These are phyloP conservation scores for Rhorus exstirpatorius DNA, from an alignment of 2,888 invertebrate species.

Conservation along the genomic window DNA sequence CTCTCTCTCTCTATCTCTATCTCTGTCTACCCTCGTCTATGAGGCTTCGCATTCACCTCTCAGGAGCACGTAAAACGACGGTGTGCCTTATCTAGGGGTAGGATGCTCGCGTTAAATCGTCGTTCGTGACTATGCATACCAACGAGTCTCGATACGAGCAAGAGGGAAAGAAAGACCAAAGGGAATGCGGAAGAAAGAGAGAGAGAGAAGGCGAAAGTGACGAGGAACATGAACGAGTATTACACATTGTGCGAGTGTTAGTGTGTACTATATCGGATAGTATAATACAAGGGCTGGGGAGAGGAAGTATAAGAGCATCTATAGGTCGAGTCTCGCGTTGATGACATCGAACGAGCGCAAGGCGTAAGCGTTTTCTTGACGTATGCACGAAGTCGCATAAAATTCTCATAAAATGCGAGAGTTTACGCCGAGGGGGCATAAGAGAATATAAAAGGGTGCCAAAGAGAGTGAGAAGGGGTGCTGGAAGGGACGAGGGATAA, in stretches of 20 bases:
- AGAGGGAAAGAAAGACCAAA: constrained; percentile 8
- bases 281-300: constrained; percentile 23
- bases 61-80: constrained; percentile 60
- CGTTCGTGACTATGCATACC: constrained; percentile 83
- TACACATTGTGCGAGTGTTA: constrained; percentile 23
- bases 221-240: constrained; percentile 5
- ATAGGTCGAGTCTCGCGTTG: constrained; percentile 51
- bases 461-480: background rate
- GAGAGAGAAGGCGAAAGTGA: background rate
- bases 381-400: constrained; percentile 64
- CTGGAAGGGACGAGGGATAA: constrained; percentile 32
- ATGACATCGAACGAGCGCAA: constrained; percentile 57
- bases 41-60: background rate
- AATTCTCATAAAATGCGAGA: constrained; percentile 62
- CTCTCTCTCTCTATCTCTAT: constrained; percentile 19
- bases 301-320: constrained; percentile 36
- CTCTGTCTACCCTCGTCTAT: background rate
- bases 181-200: constrained; percentile 14
- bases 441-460: constrained; percentile 46
- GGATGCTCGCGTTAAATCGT: constrained; percentile 82
- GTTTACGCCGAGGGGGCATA: constrained; percentile 25
- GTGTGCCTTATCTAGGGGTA: constrained; percentile 81
- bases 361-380: constrained; percentile 61
- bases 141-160: constrained; percentile 67
- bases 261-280: constrained; percentile 23